Base-by-base conservation (phyloP, 30 jellyfish, hydroid and myxozoan species). In the Chironex yamaguchii region DNA sequence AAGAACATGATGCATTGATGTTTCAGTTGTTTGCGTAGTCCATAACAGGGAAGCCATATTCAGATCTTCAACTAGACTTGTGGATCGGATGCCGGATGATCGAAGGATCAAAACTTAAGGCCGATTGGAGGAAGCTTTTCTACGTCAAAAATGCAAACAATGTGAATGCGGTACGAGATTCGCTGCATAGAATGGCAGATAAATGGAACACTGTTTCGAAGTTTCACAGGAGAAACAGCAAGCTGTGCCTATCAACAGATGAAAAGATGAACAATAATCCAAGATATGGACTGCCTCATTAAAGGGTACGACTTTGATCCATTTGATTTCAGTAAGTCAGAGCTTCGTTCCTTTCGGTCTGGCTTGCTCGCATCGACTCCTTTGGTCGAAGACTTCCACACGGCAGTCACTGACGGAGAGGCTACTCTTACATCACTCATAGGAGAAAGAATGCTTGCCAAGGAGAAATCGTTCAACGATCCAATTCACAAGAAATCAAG, bases 391-490 rank as follows among this genome's bases (percentile, higher is more conserved):
- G 89, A 51, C 66, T 51, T 51, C 67, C 25, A 76, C 35, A 76
- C 78, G 66, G 89, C 89, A 51, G 24, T 22, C 67, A 2, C 33
- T 28, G 89, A 53, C 23, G 65, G 89, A 24, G 78, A 53, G 27
- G 80, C 27, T 22, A 36, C 34, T 4, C 24, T 51, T 6, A 53
- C 67, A 52, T 12, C 62, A 35, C 52, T 76, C 81, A 4, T 76
- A 12, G 4, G 62, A 50, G 81, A 76, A 52, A 22, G 78, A 29
- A 76, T 76, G 88, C 52, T 76, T 76, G 76, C 66, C 75, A 28
- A 28, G 34, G 75, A 81, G 85, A 63, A 81, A 65, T 81, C 85
- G 26, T 81, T 62, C 49, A 52, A 66, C 76, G 86, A 81, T n/a
- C 27, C 85, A 62, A 62, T 81, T 74, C 91, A 62, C 49, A 81